Evolutionary conservation across 2,888 invertebrate genomes (phyloP), one percentile per base, ranked within the genome.

Genomic region (Sympetrum striolatum): DNA sequence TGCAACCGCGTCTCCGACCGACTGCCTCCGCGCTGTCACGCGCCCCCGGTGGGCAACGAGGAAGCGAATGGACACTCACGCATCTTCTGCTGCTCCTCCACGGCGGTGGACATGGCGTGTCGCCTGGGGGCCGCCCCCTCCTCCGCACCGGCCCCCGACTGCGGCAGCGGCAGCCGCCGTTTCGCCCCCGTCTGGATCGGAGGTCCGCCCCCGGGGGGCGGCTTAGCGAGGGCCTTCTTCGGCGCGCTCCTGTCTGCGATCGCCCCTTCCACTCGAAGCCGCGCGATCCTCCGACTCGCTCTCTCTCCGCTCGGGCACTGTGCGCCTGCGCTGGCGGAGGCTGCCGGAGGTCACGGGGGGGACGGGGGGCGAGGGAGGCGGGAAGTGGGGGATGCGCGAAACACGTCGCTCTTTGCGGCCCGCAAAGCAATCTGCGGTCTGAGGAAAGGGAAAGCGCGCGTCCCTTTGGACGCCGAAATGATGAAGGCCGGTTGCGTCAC

Each of bases 131-230:
- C 82, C 82, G 82, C 82, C 82, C 53, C 53, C 82, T 48, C 53
- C 82, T 82, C 86, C 86, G 58, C 64, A 37, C 37, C 86, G 86
- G 86, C 86, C 86, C 86, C 86, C 86, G 86, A 86, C 81, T 53
- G 81, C 86, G 60, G 86, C 86, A 35, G 58, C 86, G 86, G 86
- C 86, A 86, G 60, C 39, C 86, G 86, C 86, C 86, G 86, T 86
- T 64, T 86, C 86, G 60, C 86, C 60, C 60, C 86, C 60, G 86
- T 86, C 82, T 82, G 82, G 82, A 82, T 82, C 82, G 58, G 82
- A 48, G 53, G 82, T 48, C 53, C 82, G 82, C 82, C 53, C 82
- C 53, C 82, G 58, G 48, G 81, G 58, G 86, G 86, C 86, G 86
- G 86, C 86, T 58, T n/a, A 22, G 44, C 4, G 44, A 44, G 64